phyloP scores from a whole-genome alignment of 1,140 invertebrate genomes.

The Lucilia sericata region DNA sequence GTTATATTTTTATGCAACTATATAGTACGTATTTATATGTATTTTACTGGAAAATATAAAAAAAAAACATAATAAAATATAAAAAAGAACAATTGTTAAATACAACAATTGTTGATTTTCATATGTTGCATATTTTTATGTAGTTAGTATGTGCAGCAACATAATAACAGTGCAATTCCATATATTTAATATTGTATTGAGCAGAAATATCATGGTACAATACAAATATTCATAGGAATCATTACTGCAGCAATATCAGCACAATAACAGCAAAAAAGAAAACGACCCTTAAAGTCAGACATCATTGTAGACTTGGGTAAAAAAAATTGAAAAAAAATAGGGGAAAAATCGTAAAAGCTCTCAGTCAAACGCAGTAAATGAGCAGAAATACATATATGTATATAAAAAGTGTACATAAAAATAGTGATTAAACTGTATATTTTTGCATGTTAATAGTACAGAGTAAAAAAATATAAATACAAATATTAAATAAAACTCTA shows the following conservation, averaged over 20 bases:
- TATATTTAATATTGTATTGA: slow-evolving; percentile 9
- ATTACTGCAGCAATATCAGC: background rate
- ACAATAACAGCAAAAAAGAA: background rate
- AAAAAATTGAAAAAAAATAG: background rate
- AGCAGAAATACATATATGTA: background rate
- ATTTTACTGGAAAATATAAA: background rate
- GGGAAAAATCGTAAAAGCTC: background rate
- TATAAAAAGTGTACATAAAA: background rate
- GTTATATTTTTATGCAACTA: background rate
- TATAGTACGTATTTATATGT: background rate
- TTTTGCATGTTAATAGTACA: background rate
- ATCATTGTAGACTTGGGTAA: background rate
- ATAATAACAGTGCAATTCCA: background rate
- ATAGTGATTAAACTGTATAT: slow-evolving; percentile 23
- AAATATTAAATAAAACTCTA: background rate
- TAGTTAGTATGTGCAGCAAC: background rate
- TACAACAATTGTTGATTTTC: slow-evolving; percentile 3
- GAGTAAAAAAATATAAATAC: background rate
- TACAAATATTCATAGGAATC: background rate
- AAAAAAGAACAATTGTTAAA: background rate
- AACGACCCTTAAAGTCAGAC: slow-evolving; percentile 17
- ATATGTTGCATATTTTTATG: background rate
- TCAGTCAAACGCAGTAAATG: background rate
- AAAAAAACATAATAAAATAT: background rate
- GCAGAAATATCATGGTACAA: background rate